Base-by-base conservation (phyloP, 2,113 vertebrate genomes). In the Lagopus muta region DNA sequence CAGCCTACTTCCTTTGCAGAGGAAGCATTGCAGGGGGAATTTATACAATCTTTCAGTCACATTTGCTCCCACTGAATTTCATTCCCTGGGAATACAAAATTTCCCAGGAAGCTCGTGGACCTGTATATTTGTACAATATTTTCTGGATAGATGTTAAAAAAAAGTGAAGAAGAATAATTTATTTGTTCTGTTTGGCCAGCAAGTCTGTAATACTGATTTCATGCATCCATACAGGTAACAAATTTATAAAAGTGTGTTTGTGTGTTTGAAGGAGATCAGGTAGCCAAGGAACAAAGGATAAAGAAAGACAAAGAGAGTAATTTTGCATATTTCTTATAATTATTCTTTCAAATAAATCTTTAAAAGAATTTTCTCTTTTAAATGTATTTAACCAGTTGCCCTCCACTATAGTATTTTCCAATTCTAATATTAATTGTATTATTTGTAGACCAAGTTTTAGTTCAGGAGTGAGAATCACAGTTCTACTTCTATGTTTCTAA, bases 401-500 rank as follows among this genome's bases (percentile, higher is more conserved):
- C 25, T 62, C 34, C 11, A 43, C 9, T 1, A 78, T 42, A 61
- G 81, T 38, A 3, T 80, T 74, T 69, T 80, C 36, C 2, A 42
- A 65, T 77, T 86, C 72, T 74, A 77, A 55, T 81, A 83, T 60
- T 81, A 86, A 52, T 36, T 60, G 64, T 61, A 67, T 47, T 86
- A 86, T 82, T 84, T 72, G 34, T 61, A 42, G 66, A 61, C 27
- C 13, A 69, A 92, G 22, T 30, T 95, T 88, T 75, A 93, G 52
- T 52, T 83, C 34, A 83, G 60, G 47, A 90, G 34, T 36, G 47
- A 92, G 73, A 94, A 92, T 69, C 52, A 75, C 80, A 84, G 70
- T 72, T 86, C 55, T 81, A 40, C 11, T 40, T 40, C 40, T 40
- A 70, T 77, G 21, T 58, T 91, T 90, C 83, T 93, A 16, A 84